Evolutionary conservation across 2,888 invertebrate species (phyloP).

Genomic region (Gymnoscelis rufifasciata): DNA sequence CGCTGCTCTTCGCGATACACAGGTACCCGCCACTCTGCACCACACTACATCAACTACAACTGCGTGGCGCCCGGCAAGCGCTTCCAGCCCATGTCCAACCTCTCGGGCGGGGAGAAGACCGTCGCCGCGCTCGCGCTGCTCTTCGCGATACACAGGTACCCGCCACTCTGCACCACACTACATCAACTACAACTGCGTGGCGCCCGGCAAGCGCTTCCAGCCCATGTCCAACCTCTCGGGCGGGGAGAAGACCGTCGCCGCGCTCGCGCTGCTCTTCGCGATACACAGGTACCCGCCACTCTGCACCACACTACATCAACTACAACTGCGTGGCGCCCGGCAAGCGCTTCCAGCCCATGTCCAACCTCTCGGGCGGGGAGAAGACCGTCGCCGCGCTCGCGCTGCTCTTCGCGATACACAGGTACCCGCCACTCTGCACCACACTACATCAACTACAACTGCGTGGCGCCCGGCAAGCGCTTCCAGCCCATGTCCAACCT

Average conservation of each 20-base stretch:
- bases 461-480: constrained; percentile 99
- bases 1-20: constrained; percentile 98
- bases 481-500: constrained; percentile 99
- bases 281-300: constrained; percentile 96
- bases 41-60: constrained; percentile 98
- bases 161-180: too few species aligned
- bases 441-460: constrained; percentile 99
- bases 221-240: constrained; percentile 99
- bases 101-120: constrained; percentile 99
- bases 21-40: too few species aligned
- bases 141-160: too few species aligned
- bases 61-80: constrained; percentile 99
- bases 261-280: constrained; percentile 97
- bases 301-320: too few species aligned
- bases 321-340: constrained; percentile 99
- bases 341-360: constrained; percentile 99
- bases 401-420: constrained; percentile 97
- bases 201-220: constrained; percentile 98
- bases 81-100: constrained; percentile 99
- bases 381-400: constrained; percentile 99
- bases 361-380: constrained; percentile 99
- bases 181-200: constrained; percentile 99
- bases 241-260: constrained; percentile 99
- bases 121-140: constrained; percentile 98
- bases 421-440: too few species aligned